Conservation (phyloP, 2,113 vertebrate genomes). For the Myotis davidii region DNA sequence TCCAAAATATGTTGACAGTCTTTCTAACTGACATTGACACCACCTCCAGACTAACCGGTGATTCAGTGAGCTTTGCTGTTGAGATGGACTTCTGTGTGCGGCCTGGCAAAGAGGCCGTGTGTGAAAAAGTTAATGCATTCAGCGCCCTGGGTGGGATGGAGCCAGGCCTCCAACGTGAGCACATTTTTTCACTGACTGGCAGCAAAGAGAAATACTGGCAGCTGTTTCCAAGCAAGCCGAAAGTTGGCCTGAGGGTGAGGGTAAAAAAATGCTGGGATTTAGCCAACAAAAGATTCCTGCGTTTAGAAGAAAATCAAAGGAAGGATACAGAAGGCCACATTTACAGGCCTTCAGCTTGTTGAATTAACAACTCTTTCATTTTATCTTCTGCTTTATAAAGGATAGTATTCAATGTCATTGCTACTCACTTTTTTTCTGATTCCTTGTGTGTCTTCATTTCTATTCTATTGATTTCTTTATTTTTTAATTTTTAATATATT, state of each 20-base stretch:
- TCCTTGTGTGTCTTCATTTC: conserved; percentile 46
- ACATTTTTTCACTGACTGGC: conserved; percentile 80
- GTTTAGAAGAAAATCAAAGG: conserved; percentile 82
- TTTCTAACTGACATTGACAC: not conserved
- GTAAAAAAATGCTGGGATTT: conserved; percentile 76
- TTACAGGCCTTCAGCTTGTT: conserved; percentile 61
- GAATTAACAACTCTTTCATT: conserved; percentile 67
- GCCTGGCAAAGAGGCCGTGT: conserved; percentile 73
- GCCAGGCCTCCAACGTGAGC: conserved; percentile 81
- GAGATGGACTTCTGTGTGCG: conserved; percentile 61
- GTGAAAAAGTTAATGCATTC: conserved; percentile 78
- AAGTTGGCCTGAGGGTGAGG: conserved; percentile 54
- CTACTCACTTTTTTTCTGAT: conserved; percentile 38
- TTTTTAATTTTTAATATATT: not conserved
- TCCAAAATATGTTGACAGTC: conserved; percentile 71
- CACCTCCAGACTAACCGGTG: not conserved
- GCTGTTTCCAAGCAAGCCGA: conserved; percentile 81
- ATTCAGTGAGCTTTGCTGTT: conserved; percentile 60
- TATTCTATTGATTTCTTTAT: not conserved
- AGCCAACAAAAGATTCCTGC: conserved; percentile 78
- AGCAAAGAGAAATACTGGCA: conserved; percentile 84
- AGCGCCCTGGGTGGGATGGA: conserved; percentile 81
- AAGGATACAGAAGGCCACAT: conserved; percentile 78
- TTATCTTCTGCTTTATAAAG: conserved; percentile 71
- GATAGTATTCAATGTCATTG: conserved; percentile 27